Conservation (phyloP, 2,113 vertebrate species). For the Lepidothrix coronata region DNA sequence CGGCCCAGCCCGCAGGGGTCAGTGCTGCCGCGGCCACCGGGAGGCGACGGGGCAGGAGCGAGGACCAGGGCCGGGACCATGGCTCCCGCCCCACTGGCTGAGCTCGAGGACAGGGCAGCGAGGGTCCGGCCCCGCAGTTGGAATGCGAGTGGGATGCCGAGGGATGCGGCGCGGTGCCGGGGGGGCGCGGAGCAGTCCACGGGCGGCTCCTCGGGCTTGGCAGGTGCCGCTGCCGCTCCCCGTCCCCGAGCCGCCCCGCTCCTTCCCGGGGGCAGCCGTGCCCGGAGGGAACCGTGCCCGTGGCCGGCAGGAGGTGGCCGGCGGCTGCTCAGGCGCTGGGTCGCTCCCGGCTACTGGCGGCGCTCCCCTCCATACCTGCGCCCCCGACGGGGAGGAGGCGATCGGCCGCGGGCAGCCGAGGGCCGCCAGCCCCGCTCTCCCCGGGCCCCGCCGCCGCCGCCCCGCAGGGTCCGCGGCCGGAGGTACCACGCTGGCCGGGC, state of each 20-base stretch:
- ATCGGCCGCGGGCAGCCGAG: neutral
- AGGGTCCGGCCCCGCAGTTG: no score
- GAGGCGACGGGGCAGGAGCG: neutral
- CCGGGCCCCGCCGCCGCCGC: neutral
- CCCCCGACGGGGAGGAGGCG: neutral
- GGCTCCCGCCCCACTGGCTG: neutral
- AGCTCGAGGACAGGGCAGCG: neutral
- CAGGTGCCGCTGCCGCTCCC: neutral
- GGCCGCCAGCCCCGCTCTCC: neutral
- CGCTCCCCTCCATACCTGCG: neutral
- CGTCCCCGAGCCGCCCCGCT: neutral
- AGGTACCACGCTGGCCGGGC: neutral
- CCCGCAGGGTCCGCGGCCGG: neutral
- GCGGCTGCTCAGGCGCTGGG: neutral
- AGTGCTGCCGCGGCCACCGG: constrained; percentile 1
- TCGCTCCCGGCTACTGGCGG: neutral
- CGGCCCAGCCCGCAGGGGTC: constrained; percentile 53
- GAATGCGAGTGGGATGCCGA: neutral
- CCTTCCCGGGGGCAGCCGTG: no score
- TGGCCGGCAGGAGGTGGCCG: neutral
- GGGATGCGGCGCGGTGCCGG: neutral
- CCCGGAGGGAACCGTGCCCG: neutral
- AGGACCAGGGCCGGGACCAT: neutral
- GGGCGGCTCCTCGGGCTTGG: neutral
- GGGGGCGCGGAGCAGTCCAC: neutral